phyloP scores from a whole-genome alignment of 1,140 invertebrate genomes.

The Diplogasteroides magnus region DNA sequence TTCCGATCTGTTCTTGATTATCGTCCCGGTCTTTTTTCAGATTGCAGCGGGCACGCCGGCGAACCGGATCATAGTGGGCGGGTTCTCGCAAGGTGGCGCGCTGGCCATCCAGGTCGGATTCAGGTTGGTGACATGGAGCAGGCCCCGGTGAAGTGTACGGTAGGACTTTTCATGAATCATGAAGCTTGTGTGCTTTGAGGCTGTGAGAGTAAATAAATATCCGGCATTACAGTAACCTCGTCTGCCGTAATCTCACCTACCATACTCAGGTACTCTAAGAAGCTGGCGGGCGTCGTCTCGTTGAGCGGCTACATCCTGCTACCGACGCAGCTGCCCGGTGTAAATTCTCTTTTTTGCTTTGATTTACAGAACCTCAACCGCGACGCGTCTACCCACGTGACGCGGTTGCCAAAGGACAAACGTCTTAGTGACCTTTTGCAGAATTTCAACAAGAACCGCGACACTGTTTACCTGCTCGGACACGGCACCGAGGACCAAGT shows the following conservation, averaged over 20 bases:
- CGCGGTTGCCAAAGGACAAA: not conserved
- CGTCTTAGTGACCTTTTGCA: conserved; percentile 28
- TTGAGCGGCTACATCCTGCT: conserved; percentile 91
- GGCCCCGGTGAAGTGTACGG: no score
- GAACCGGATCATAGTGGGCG: conserved; percentile 62
- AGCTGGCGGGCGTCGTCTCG: conserved; percentile 78
- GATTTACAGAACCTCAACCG: no score
- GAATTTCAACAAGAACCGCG: conserved; percentile 60
- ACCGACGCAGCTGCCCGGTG: conserved; percentile 74
- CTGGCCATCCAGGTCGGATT: conserved; percentile 63
- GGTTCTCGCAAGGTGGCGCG: conserved; percentile 74
- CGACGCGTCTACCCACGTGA: no score
- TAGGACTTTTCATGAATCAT: no score
- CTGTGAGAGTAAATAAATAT: no score
- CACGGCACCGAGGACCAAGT: conserved; percentile 90
- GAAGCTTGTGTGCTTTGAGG: no score
- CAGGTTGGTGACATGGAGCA: no score
- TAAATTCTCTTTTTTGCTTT: conserved; percentile 45
- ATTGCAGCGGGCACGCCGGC: conserved; percentile 65
- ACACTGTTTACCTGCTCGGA: conserved; percentile 77
- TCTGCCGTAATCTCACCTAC: no score
- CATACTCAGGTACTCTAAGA: conserved; percentile 27
- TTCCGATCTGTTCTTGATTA: no score
- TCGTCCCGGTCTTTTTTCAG: no score
- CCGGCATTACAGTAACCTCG: not conserved